Base-by-base conservation (phyloP, 1,140 invertebrate species). In the Sminthurides bifidus region DNA sequence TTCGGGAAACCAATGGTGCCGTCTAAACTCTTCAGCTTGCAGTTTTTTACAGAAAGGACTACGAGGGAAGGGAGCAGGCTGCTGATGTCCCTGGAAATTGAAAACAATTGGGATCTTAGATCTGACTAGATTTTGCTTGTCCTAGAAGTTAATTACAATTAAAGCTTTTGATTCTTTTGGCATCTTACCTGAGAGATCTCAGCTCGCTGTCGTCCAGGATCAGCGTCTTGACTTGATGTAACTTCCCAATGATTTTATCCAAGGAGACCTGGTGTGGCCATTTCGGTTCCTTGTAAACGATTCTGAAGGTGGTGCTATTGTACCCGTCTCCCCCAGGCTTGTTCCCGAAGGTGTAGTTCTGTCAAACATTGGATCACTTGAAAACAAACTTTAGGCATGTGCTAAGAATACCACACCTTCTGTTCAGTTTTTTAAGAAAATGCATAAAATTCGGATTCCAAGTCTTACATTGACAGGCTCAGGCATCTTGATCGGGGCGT, bases 161-260 rank as follows among this genome's bases (percentile, higher is more conserved):
- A 51, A 51, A 51, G 37, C 19, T n/a, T 19, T 15, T 33, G 40
- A 12, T 52, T 31, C 66, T 35, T 35, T 35, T n/a, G n/a, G n/a
- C 8, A 35, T 6, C 12, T 29, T 49, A 49, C 46, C 46, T 29
- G 15, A 84, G 66, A 1, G 79, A 80, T 3, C 71, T 69, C 0
- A 84, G 63, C 21, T 76, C 74, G 60, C 81, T 82, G 24, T 81
- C 81, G 56, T 81, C 80, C 0, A 84, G 65, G 33, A 74, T 76
- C 5, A 84, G 67, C 21, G 72, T 72, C 26, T 73, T 70, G 12
- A 84, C 67, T 23, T 74, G 68, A 14, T 80, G 81, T n/a, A 77
- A 19, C 24, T 43, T 31, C 35, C 19, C 54, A 10, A 64, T 40
- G 23, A 45, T 57, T 3, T 55, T 51, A 35, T 59, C 23, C n/a